Conservation (phyloP, 1,140 invertebrate genomes). For the Euschistus heros region DNA sequence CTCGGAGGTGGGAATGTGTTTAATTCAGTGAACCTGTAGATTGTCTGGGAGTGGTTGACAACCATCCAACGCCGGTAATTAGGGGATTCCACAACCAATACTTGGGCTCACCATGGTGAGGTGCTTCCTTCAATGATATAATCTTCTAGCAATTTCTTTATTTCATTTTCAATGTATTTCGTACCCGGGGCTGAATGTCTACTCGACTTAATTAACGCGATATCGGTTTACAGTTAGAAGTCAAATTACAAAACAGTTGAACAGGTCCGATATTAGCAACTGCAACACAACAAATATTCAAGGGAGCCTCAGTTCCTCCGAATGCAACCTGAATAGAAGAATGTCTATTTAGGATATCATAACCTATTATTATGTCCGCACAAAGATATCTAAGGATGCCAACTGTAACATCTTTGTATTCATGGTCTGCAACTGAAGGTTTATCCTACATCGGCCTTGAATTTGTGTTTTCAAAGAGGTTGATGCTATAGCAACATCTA, state of each 20-base stretch:
- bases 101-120: too few species aligned
- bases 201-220: background rate
- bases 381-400: too few species aligned
- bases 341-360: background rate
- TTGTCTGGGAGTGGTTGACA: too few species aligned
- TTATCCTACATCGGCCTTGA: too few species aligned
- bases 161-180: background rate
- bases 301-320: background rate
- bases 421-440: too few species aligned
- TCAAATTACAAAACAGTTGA: background rate
- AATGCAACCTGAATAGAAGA: background rate
- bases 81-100: too few species aligned
- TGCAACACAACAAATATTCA: background rate
- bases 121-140: background rate
- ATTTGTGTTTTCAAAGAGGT: too few species aligned
- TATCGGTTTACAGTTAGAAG: background rate
- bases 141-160: background rate
- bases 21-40: background rate
- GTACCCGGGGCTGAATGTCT: background rate
- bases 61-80: too few species aligned
- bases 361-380: too few species aligned
- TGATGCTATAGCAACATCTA: too few species aligned
- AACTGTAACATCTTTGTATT: too few species aligned
- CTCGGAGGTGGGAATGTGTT: background rate
- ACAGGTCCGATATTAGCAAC: background rate